A percentile compares a stretch with the other conserved stretches of the same genome.
Conservation (phyloP, 1,140 invertebrate genomes). For the Oscheius sp. region DNA sequence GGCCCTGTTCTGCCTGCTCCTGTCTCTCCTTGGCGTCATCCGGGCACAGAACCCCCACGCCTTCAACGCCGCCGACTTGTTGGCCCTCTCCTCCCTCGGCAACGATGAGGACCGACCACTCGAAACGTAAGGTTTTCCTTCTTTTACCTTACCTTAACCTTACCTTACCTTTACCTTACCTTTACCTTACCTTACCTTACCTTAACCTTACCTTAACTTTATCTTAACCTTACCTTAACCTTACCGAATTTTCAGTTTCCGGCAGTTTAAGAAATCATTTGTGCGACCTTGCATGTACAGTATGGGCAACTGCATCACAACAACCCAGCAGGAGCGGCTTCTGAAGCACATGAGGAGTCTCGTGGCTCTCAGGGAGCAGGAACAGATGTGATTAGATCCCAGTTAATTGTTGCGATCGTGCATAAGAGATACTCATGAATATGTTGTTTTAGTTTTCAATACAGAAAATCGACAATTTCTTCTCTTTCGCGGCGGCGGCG, state of each 20-base stretch:
- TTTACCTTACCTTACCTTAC: too few relatives aligned
- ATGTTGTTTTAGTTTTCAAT: too few relatives aligned
- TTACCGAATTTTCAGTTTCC: neutral
- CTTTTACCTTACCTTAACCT: too few relatives aligned
- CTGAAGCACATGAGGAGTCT: neutral
- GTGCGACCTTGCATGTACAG: neutral
- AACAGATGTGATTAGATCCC: too few relatives aligned
- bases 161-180: too few relatives aligned
- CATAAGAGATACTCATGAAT: too few relatives aligned
- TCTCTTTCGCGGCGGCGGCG: too few relatives aligned
- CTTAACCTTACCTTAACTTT: too few relatives aligned
- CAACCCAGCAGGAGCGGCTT: neutral
- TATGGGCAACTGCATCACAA: constrained; percentile 1
- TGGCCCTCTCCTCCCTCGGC: neutral
- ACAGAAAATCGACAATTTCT: too few relatives aligned
- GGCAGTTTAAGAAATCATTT: constrained; percentile 3
- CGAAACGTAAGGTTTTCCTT: too few relatives aligned
- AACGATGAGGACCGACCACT: neutral
- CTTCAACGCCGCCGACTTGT: neutral
- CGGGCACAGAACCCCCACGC: neutral
- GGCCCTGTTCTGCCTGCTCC: neutral
- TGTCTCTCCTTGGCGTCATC: neutral
- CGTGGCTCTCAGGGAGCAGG: neutral
- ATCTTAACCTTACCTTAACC: too few relatives aligned
- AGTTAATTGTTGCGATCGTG: too few relatives aligned